Evolutionary conservation across 2,113 vertebrate species (phyloP).

Genomic region (Solea solea): DNA sequence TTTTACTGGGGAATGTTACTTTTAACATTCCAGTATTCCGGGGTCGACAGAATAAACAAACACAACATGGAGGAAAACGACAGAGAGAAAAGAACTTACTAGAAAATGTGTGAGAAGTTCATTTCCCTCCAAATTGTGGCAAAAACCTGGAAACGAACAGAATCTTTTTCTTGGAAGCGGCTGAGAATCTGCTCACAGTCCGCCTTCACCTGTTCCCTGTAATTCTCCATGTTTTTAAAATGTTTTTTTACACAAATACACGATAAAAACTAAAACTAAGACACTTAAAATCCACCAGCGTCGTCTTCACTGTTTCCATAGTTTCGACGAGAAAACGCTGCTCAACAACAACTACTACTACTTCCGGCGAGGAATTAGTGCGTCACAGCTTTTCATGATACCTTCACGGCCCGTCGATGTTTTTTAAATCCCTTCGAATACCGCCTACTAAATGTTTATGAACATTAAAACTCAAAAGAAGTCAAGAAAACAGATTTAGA

Average conservation of each 20-base stretch:
- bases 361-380: not conserved
- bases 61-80: too few species aligned
- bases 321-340: too few species aligned
- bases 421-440: too few species aligned
- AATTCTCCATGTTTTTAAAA: constrained; percentile 41
- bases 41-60: too few species aligned
- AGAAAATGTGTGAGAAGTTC: constrained; percentile 87
- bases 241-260: not conserved
- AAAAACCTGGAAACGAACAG: constrained; percentile 90
- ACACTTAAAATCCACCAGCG: too few species aligned
- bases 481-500: too few species aligned
- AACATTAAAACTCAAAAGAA: too few species aligned
- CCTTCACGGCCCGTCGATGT: not conserved
- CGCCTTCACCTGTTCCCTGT: constrained; percentile 60
- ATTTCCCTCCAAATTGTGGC: constrained; percentile 86
- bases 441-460: too few species aligned
- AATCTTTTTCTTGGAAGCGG: constrained; percentile 85
- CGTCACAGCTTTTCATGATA: constrained; percentile 38
- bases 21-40: too few species aligned
- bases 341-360: too few species aligned
- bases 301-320: too few species aligned
- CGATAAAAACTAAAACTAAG: not conserved
- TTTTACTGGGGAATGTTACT: too few species aligned
- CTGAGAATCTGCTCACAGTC: constrained; percentile 89
- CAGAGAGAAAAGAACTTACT: constrained; percentile 73